Conservation (phyloP, 1,140 invertebrate species). For the Drosophila aff. region DNA sequence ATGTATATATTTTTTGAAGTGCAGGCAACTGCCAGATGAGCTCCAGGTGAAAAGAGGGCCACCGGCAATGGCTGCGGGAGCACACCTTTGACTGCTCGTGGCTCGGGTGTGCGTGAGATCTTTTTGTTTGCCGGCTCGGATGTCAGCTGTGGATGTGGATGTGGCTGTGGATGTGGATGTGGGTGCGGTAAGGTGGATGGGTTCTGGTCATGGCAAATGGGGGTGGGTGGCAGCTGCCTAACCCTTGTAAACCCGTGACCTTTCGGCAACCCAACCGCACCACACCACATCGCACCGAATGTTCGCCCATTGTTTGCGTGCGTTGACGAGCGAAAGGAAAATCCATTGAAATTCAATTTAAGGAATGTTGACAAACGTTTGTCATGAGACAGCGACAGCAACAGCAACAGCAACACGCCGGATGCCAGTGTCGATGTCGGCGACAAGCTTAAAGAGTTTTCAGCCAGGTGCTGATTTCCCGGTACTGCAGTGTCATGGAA, state of each 20-base stretch:
- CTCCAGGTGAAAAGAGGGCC: neutral
- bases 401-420: conserved; percentile 11
- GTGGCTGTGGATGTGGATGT: neutral
- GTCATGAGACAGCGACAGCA: conserved; percentile 43
- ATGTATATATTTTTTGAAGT: conserved; percentile 4
- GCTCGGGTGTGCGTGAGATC: conserved; percentile 41
- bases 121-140: conserved; percentile 56
- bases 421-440: conserved; percentile 17
- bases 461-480: conserved; percentile 34
- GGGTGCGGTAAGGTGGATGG: neutral
- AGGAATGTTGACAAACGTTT: conserved; percentile 67
- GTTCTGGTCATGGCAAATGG: too few relatives aligned
- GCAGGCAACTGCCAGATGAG: conserved; percentile 10
- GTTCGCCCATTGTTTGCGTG: conserved; percentile 44
- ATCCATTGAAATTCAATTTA: conserved; percentile 70
- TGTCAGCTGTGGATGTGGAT: conserved; percentile 37
- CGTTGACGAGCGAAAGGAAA: conserved; percentile 60
- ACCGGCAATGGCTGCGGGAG: neutral
- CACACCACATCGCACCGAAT: neutral
- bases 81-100: conserved; percentile 7
- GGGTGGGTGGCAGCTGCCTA: conserved; percentile 35
- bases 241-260: conserved; percentile 64
- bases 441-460: conserved; percentile 43
- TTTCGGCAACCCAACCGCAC: conserved; percentile 23
- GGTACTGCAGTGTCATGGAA: conserved; percentile 44